phyloP scores from a whole-genome alignment of 2,113 vertebrate genomes.

The Oxygymnocypris stewartii region DNA sequence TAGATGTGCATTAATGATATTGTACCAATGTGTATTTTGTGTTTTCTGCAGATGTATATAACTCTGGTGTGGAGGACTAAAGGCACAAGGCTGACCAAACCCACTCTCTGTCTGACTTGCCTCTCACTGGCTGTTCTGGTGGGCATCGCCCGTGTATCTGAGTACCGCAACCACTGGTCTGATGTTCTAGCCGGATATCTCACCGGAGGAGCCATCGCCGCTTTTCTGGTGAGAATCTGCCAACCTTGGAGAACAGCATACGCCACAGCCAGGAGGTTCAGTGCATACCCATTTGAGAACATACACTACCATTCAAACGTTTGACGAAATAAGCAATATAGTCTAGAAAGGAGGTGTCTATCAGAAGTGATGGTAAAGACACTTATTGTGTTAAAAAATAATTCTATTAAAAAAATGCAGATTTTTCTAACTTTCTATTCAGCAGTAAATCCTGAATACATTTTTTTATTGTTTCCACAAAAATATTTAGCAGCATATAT shows the following conservation, averaged over 20 bases:
- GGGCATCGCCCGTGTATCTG: constrained; percentile 85
- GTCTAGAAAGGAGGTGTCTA: background rate
- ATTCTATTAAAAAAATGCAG: background rate
- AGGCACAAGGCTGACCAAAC: constrained; percentile 87
- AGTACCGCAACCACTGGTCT: constrained; percentile 90
- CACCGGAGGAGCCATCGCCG: constrained; percentile 84
- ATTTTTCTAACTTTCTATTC: background rate
- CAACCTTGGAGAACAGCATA: background rate
- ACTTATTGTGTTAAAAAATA: background rate
- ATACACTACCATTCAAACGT: background rate
- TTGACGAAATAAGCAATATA: background rate
- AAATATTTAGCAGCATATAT: background rate
- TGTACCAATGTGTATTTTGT: constrained; percentile 27
- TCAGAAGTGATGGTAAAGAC: background rate
- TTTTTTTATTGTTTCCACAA: background rate
- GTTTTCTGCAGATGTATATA: constrained; percentile 83
- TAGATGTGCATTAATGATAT: background rate
- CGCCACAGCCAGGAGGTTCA: background rate
- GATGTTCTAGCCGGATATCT: constrained; percentile 87
- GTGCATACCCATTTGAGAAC: background rate
- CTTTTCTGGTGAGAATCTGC: constrained; percentile 81
- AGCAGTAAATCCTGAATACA: background rate
- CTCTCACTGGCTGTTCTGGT: constrained; percentile 85
- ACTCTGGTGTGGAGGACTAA: constrained; percentile 85
- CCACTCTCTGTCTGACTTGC: constrained; percentile 83